Evolutionary conservation across 2,888 invertebrate genomes (phyloP), one percentile per base, ranked within the genome.

Genomic region (Parnassius smintheus): DNA sequence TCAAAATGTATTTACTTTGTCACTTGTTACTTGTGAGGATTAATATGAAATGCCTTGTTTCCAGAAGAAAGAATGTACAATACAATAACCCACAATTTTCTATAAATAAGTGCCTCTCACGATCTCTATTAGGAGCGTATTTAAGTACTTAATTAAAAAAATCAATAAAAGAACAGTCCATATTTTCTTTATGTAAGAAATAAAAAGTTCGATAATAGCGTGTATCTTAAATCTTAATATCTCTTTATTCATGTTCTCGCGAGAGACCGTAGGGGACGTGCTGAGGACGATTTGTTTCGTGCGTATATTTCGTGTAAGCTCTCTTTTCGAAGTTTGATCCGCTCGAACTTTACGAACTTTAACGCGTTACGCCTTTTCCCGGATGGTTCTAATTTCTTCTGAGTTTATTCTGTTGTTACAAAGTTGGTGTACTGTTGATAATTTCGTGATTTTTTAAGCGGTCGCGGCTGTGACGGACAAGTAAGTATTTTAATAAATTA

Each of bases 201-300:
- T 42, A 22, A 18, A 42, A 52, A 25, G n/a, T 12, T 48, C 48
- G 46, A 41, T 54, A 48, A 48, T 48, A 59, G 53, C 48, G 42
- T 53, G 59, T 54, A 59, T 59, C 59, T 59, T 46, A 18, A n/a
- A 18, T 18, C 18, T 18, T 18, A 18, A 18, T 9, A 9, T 44
- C 25, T 22, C 2, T 42, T 55, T 51, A 61, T 50, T 61, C 12
- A 50, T n/a, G 61, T 56, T 25, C 51, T 25, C 3, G 13, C 56
- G 25, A 7, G 22, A 41, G 56, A 51, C n/a, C 13, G 22, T 41
- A 41, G 11, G 48, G 56, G 46, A 56, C 61, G 61, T 56, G 45
- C 8, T 18, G 8, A 25, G n/a, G 51, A 13, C n/a, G n/a, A 45
- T 10, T 61, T 41, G 46, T 11, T 3, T 22, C 12, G 12, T 25